Evolutionary conservation across 2,888 invertebrate genomes (phyloP), one percentile per base, ranked within the genome.

Genomic region (Heterodera filipjevi): DNA sequence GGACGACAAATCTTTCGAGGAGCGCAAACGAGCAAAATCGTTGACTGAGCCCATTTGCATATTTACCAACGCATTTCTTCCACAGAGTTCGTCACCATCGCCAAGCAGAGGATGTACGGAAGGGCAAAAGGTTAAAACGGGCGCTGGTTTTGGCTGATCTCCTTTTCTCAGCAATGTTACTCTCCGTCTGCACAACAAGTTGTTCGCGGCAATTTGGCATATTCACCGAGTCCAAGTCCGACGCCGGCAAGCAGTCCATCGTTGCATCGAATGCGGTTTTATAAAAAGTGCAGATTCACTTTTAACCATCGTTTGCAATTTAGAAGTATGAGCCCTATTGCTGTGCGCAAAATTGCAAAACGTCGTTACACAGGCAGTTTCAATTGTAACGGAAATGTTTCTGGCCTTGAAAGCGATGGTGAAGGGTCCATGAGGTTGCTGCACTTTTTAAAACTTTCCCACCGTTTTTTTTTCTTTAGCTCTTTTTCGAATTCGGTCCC

Each of bases 151-250:
- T 49, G 14, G 16, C 49, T 14, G 49, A 1, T 59, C 6, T 8
- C 3, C n/a, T 27, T 46, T 30, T 74, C 82, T 75, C 66, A 82
- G 83, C 82, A 83, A 82, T 82, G 82, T 27, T 82, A 82, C 68
- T 82, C 89, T 5, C 89, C 89, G 3, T 87, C 87, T 12, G 87
- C 89, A 12, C 86, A 89, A 71, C 85, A 86, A 72, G 83, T 88
- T n/a, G 86, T 89, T 16, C 83, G 87, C 0, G 79, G 84, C 16
- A 89, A 89, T 77, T 85, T 89, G n/a, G 84, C 87, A 16, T 89
- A 88, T 78, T 89, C 87, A 2, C 85, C 85, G 30, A 82, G 81
- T 68, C 86, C 85, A 19, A 80, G 81, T 39, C 85, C 85, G 10
- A 86, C 84, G 22, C 83, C 66, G 49, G 33, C 83, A 27, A 46